These are phyloP conservation scores for Drosophila tripunctata DNA, from an alignment of 2,888 invertebrate species.

Conservation along the genomic window DNA sequence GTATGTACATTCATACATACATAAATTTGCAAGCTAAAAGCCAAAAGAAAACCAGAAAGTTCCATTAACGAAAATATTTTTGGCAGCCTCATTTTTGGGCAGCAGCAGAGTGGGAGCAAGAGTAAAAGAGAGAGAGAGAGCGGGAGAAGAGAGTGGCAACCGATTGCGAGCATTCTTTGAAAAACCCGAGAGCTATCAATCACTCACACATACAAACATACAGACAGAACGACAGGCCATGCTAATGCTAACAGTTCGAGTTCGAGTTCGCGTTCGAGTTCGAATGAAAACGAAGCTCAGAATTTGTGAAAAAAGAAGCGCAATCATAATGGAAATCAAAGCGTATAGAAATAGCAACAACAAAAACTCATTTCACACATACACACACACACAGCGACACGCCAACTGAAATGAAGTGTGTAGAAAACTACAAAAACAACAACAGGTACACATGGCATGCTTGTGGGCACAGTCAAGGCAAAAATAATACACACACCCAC, in stretches of 20 bases:
- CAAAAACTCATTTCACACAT: constrained; percentile 16
- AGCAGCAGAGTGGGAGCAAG: constrained; percentile 35
- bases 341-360: constrained; percentile 33
- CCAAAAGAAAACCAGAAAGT: constrained; percentile 63
- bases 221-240: constrained; percentile 1
- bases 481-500: too few relatives aligned
- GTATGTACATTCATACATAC: constrained; percentile 23
- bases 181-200: constrained; percentile 58
- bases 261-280: too few relatives aligned
- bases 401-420: constrained; percentile 48
- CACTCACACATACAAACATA: constrained; percentile 34
- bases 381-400: neutral
- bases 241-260: too few relatives aligned
- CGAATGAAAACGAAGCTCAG: constrained; percentile 61
- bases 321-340: constrained; percentile 63
- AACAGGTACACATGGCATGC: constrained; percentile 5
- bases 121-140: constrained; percentile 12
- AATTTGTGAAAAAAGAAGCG: constrained; percentile 58
- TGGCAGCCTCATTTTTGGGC: constrained; percentile 61
- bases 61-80: constrained; percentile 67
- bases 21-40: constrained; percentile 54
- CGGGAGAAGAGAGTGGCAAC: constrained; percentile 7
- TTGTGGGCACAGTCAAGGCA: neutral
- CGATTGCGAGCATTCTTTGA: constrained; percentile 58
- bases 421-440: constrained; percentile 43